phyloP scores from a whole-genome alignment of 2,113 vertebrate species.

The Microcebus ravelobensis region DNA sequence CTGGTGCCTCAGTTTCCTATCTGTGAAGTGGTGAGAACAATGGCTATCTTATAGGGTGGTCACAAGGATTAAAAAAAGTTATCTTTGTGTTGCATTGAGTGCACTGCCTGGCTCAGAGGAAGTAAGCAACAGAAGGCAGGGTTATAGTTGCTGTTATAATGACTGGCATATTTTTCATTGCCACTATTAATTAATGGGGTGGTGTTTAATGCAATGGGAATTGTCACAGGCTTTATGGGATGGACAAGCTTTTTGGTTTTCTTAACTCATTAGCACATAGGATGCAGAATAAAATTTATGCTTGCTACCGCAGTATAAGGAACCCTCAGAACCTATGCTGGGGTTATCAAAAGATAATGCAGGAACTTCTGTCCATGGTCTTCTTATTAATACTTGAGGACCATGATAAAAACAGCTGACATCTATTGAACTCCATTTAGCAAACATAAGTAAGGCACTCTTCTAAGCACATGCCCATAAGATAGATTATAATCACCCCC shows the following conservation, averaged over 20 bases:
- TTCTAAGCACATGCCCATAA: neutral
- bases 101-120: neutral
- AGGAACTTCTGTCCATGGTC: neutral
- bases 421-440: neutral
- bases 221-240: neutral
- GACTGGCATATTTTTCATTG: neutral
- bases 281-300: neutral
- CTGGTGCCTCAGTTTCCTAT: neutral
- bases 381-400: neutral
- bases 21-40: neutral
- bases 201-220: neutral
- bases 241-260: neutral
- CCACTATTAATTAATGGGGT: conserved; percentile 9
- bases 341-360: neutral
- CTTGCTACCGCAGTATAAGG: neutral
- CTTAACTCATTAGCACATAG: neutral
- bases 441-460: neutral
- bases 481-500: neutral
- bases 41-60: neutral
- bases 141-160: neutral
- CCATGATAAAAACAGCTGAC: neutral
- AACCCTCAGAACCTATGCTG: neutral
- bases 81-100: neutral
- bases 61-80: neutral
- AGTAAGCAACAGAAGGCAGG: neutral